Percentiles rank a stretch among this genome's conserved stretches.
These are phyloP conservation scores for Mesorhabditis sp. DNA, from an alignment of 2,888 invertebrate species.

Conservation along the genomic window DNA sequence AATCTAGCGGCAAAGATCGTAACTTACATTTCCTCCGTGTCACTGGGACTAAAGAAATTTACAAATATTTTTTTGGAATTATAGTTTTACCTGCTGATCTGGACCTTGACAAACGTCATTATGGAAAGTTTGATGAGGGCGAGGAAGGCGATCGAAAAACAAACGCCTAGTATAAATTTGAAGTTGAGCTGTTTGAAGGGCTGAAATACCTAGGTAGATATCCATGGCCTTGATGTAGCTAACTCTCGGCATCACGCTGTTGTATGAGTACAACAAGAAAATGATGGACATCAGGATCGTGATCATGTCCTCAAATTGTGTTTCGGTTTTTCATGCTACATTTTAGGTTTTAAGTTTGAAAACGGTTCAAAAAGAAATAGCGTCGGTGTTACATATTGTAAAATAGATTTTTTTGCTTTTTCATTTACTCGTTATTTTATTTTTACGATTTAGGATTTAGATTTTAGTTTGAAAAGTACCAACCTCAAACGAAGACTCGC, in stretches of 20 bases:
- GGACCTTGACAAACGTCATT: conserved; percentile 27
- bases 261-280: conserved; percentile 56
- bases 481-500: conserved; percentile 46
- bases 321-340: no score
- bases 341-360: no score
- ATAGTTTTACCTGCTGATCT: not conserved
- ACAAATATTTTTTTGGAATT: not conserved
- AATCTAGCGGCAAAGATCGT: no score
- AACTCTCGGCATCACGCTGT: conserved; percentile 57
- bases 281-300: conserved; percentile 56
- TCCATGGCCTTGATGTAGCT: conserved; percentile 55
- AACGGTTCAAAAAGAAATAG: no score
- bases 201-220: conserved; percentile 30
- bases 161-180: conserved; percentile 38
- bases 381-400: no score
- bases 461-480: not conserved
- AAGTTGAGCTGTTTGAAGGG: not conserved
- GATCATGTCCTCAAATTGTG: conserved; percentile 51
- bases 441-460: not conserved
- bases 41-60: not conserved
- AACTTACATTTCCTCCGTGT: conserved; percentile 4
- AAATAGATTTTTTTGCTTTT: no score
- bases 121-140: conserved; percentile 56
- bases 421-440: no score
- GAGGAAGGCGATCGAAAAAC: conserved; percentile 56